Percentiles rank a stretch among this genome's conserved stretches.
phyloP scores from a whole-genome alignment of 2,888 invertebrate genomes.

The Hartigia nigra region DNA sequence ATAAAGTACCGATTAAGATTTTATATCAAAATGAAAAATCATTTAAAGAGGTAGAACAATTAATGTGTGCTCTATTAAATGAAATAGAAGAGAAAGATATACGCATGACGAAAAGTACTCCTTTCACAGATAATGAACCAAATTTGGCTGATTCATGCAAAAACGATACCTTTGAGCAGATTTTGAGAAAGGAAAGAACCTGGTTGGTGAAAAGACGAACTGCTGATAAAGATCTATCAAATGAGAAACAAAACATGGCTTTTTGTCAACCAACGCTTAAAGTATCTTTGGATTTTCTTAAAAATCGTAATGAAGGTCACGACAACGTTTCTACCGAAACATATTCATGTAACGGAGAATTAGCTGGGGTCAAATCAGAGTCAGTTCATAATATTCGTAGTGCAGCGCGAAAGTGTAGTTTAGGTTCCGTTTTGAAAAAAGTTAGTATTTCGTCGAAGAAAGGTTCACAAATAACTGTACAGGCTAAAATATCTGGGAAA shows the following conservation, averaged over 20 bases:
- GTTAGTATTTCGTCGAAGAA: not conserved
- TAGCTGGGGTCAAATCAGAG: not conserved
- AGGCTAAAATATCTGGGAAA: not conserved
- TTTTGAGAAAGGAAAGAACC: not conserved
- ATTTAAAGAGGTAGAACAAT: constrained; percentile 15
- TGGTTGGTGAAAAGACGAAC: not conserved
- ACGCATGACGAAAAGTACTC: too few species aligned
- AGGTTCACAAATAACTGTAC: not conserved
- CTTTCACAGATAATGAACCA: not conserved
- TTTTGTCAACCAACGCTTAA: not conserved
- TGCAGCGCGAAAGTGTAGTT: not conserved
- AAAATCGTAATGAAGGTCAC: not conserved
- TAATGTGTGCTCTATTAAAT: constrained; percentile 15
- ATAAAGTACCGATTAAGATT: not conserved
- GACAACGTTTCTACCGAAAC: not conserved
- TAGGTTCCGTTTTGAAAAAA: not conserved
- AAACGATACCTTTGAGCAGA: not conserved
- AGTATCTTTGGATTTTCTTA: not conserved
- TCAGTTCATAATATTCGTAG: not conserved
- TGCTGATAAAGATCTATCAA: not conserved
- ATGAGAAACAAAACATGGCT: not conserved
- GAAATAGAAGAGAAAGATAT: not conserved
- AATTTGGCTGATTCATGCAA: not conserved
- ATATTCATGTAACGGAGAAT: not conserved
- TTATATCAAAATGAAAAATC: constrained; percentile 21